These are phyloP conservation scores for Thaleichthys pacificus DNA, from an alignment of 2,797 vertebrate species.

Conservation along the genomic window DNA sequence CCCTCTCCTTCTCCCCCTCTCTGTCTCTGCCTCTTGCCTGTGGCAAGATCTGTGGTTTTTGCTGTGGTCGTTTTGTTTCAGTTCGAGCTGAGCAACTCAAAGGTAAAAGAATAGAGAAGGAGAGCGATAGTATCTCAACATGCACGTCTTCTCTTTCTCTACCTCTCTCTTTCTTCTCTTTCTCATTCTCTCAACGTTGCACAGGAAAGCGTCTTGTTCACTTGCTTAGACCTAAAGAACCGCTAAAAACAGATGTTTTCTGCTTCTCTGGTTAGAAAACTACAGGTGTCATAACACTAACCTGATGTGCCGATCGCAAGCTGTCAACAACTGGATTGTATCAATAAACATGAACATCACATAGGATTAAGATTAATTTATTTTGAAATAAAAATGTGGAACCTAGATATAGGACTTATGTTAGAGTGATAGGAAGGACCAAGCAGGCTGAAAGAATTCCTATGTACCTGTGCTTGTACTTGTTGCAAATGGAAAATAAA, in stretches of 20 bases:
- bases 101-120: slow-evolving; percentile 55
- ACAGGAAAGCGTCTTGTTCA: slow-evolving; percentile 67
- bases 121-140: slow-evolving; percentile 58
- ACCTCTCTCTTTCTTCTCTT: slow-evolving; percentile 17
- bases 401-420: too few relatives aligned
- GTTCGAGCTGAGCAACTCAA: slow-evolving; percentile 67
- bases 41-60: slow-evolving; percentile 70
- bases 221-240: slow-evolving; percentile 48
- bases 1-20: slow-evolving; percentile 17
- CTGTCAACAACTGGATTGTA: not conserved
- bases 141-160: slow-evolving; percentile 25
- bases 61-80: slow-evolving; percentile 79
- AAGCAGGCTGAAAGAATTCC: too few relatives aligned
- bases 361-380: too few relatives aligned
- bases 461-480: not conserved
- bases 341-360: not conserved
- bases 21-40: slow-evolving; percentile 57
- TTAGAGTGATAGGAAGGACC: too few relatives aligned
- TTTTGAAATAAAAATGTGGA: too few relatives aligned
- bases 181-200: slow-evolving; percentile 38
- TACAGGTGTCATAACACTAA: slow-evolving; percentile 51
- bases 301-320: not conserved
- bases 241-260: slow-evolving; percentile 33
- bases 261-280: slow-evolving; percentile 22
- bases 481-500: not conserved